Evolutionary conservation across 1,140 invertebrate species (phyloP).

Genomic region (Gonioctena quinquepunctata): DNA sequence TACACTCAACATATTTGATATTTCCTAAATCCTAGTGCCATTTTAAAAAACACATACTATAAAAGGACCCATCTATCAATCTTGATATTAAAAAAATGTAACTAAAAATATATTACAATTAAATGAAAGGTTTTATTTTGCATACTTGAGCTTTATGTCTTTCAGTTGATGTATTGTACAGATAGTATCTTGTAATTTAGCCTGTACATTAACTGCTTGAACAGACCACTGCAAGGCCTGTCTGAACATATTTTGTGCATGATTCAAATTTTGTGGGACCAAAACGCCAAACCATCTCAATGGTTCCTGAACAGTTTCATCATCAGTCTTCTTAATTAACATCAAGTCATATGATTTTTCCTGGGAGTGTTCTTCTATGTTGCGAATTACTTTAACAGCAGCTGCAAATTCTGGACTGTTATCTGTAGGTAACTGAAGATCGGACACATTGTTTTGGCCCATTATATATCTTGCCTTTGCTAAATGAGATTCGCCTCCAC

Average conservation of each 20-base stretch:
- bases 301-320: slow-evolving; percentile 61
- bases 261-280: slow-evolving; percentile 70
- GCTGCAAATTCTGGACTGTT: slow-evolving; percentile 63
- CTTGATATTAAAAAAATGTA: too few relatives aligned
- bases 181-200: slow-evolving; percentile 58
- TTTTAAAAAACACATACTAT: too few relatives aligned
- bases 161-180: slow-evolving; percentile 55
- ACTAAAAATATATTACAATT: too few relatives aligned
- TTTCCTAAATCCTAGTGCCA: too few relatives aligned
- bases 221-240: slow-evolving; percentile 65
- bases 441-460: slow-evolving; percentile 69
- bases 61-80: too few relatives aligned
- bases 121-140: background rate
- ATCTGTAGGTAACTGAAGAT: slow-evolving; percentile 67
- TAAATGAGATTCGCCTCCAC: slow-evolving; percentile 67
- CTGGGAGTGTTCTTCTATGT: slow-evolving; percentile 52
- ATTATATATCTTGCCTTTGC: slow-evolving; percentile 75
- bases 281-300: slow-evolving; percentile 77
- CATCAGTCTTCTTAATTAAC: slow-evolving; percentile 39
- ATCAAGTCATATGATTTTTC: slow-evolving; percentile 48
- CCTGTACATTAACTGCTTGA: slow-evolving; percentile 67
- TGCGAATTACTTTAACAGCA: slow-evolving; percentile 54
- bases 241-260: slow-evolving; percentile 69
- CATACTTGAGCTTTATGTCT: slow-evolving; percentile 40
- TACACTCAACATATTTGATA: too few relatives aligned